Conservation (phyloP, 2,888 invertebrate species). For the Alitta virens region DNA sequence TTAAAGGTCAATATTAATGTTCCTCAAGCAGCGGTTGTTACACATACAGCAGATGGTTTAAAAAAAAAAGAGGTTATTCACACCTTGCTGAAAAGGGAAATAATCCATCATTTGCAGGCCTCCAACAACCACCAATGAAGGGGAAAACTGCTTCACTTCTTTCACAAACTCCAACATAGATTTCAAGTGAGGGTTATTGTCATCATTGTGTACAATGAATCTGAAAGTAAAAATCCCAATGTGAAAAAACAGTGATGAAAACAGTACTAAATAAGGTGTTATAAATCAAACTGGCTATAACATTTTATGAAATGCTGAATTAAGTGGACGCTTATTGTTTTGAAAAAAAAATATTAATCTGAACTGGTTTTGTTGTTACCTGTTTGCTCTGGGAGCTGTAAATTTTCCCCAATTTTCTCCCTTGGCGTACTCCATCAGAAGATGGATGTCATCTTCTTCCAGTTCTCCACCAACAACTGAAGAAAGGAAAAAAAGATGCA, state of each 20-base stretch:
- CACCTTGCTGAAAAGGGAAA: conserved; percentile 68
- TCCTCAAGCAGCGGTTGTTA: not conserved
- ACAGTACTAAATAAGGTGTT: no score
- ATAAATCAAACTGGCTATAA: no score
- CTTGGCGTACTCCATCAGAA: conserved; percentile 77
- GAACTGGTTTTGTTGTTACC: no score
- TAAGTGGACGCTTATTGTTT: no score
- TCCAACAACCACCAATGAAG: conserved; percentile 75
- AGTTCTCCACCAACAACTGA: conserved; percentile 67
- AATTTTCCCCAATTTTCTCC: conserved; percentile 76
- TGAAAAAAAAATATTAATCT: no score
- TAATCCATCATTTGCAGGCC: conserved; percentile 89
- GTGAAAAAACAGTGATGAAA: no score
- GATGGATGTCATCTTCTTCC: conserved; percentile 74
- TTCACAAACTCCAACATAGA: conserved; percentile 71
- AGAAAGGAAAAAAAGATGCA: not conserved
- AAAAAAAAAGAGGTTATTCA: no score
- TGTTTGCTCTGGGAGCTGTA: conserved; percentile 73
- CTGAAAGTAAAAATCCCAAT: conserved; percentile 45
- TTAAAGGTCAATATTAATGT: not conserved
- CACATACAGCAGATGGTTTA: no score
- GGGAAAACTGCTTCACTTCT: conserved; percentile 65
- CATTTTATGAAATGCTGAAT: no score
- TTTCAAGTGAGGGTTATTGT: conserved; percentile 73
- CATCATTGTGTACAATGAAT: conserved; percentile 80